Base-by-base conservation (phyloP, 2,888 invertebrate genomes). In the Megastigmus dorsalis region DNA sequence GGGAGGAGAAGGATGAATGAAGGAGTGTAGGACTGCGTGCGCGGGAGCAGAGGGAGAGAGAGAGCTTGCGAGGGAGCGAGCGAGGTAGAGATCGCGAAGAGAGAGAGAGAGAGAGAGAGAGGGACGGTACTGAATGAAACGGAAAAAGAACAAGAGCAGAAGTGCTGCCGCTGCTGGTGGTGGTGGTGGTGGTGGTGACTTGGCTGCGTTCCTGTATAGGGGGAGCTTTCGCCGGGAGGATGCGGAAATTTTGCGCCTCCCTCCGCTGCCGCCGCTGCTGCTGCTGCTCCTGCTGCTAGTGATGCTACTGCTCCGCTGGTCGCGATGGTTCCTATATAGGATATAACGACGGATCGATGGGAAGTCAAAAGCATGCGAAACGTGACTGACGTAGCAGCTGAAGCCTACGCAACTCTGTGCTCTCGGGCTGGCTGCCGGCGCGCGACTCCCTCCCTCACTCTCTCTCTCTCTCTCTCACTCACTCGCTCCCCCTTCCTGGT, bases 301-400 rank as follows among this genome's bases (percentile, higher is more conserved):
- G n/a, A n/a, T n/a, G n/a, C n/a, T n/a, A n/a, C n/a, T n/a, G n/a
- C n/a, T n/a, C n/a, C n/a, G n/a, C n/a, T n/a, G n/a, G n/a, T n/a
- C n/a, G n/a, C n/a, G n/a, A n/a, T n/a, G n/a, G n/a, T n/a, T n/a
- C n/a, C n/a, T n/a, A n/a, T n/a, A n/a, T n/a, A n/a, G n/a, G n/a
- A n/a, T n/a, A n/a, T n/a, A n/a, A n/a, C n/a, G n/a, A n/a, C n/a
- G 41, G 65, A 65, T 65, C 69, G 69, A 70, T 65, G 50, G 26
- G 50, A 50, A 65, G 70, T 59, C 43, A 65, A 65, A 68, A 74
- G 62, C 55, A 62, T 69, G 63, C 48, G 62, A 62, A 69, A 63
- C 67, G 54, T 48, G 67, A 74, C 54, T 74, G 67, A 57, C 73
- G 66, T 62, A 68, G 63, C 50, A 68, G 63, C 50, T 63, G 30